phyloP scores from a whole-genome alignment of 2,113 vertebrate genomes.

The Butorides virescens region DNA sequence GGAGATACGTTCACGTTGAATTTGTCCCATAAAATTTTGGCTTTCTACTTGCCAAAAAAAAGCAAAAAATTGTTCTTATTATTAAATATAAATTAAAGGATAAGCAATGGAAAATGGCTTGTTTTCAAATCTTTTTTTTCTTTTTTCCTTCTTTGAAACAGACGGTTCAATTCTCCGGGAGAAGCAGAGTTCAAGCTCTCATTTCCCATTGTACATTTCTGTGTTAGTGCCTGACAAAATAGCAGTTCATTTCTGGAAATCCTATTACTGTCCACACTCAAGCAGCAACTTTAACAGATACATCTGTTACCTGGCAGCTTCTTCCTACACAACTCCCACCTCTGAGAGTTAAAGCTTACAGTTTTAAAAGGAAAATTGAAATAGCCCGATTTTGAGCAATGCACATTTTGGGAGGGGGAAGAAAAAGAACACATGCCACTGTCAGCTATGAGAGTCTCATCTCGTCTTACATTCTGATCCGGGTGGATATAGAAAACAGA shows the following conservation, averaged over 20 bases:
- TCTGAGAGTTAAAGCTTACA: constrained; percentile 47
- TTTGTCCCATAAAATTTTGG: neutral
- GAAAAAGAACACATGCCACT: neutral
- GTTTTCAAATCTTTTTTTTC: constrained; percentile 33
- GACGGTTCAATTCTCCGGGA: constrained; percentile 11
- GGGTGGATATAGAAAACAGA: neutral
- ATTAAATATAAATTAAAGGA: constrained; percentile 42
- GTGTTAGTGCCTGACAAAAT: constrained; percentile 65
- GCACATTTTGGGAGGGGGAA: neutral
- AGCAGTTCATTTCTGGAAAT: constrained; percentile 71
- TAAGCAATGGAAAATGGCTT: constrained; percentile 38
- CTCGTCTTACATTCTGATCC: neutral
- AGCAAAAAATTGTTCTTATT: neutral
- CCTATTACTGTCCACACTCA: constrained; percentile 69
- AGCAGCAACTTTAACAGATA: constrained; percentile 61
- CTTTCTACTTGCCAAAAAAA: constrained; percentile 12
- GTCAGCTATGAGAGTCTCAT: neutral
- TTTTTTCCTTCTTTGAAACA: constrained; percentile 18
- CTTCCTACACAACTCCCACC: constrained; percentile 52
- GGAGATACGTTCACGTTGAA: neutral
- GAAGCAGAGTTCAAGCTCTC: constrained; percentile 66
- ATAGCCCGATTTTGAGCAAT: constrained; percentile 50
- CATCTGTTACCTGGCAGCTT: constrained; percentile 57
- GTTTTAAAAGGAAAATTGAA: constrained; percentile 67
- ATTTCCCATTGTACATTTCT: constrained; percentile 63